Percentiles rank a stretch among this genome's conserved stretches.
Conservation (phyloP, 2,888 invertebrate genomes). For the Smittia sp. region DNA sequence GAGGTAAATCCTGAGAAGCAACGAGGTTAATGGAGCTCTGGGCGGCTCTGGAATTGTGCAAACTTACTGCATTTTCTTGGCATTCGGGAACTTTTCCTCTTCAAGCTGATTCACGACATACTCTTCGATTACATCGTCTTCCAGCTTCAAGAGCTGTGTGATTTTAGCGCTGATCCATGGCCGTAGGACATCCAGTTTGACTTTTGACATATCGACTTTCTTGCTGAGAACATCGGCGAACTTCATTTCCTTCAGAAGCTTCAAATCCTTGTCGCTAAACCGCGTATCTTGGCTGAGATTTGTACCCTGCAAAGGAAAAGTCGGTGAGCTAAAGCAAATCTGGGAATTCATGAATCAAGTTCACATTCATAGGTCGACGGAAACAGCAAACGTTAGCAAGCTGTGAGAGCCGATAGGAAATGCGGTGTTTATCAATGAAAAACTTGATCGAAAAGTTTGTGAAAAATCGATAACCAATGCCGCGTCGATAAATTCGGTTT, state of each 20-base stretch:
- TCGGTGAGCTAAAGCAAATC: too few relatives aligned
- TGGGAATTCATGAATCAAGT: too few relatives aligned
- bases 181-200: conserved; percentile 95
- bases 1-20: conserved; percentile 72
- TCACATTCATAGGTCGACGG: too few relatives aligned
- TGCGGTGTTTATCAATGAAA: too few relatives aligned
- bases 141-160: conserved; percentile 93
- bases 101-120: conserved; percentile 99
- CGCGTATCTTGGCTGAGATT: conserved; percentile 98
- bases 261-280: conserved; percentile 99
- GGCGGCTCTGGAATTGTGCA: background rate
- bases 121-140: conserved; percentile 98
- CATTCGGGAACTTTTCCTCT: conserved; percentile 90
- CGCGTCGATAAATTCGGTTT: background rate
- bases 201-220: conserved; percentile 98
- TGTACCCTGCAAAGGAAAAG: conserved; percentile 71
- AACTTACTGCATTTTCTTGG: conserved; percentile 85
- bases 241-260: conserved; percentile 97
- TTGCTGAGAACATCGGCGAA: conserved; percentile 91
- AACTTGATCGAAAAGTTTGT: background rate
- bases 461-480: background rate
- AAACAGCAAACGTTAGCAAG: too few relatives aligned
- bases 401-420: too few relatives aligned
- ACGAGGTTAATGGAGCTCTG: background rate
- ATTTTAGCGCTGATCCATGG: conserved; percentile 99